These are phyloP conservation scores for Anolis sagrei DNA, from an alignment of 2,113 vertebrate genomes.

Conservation along the genomic window DNA sequence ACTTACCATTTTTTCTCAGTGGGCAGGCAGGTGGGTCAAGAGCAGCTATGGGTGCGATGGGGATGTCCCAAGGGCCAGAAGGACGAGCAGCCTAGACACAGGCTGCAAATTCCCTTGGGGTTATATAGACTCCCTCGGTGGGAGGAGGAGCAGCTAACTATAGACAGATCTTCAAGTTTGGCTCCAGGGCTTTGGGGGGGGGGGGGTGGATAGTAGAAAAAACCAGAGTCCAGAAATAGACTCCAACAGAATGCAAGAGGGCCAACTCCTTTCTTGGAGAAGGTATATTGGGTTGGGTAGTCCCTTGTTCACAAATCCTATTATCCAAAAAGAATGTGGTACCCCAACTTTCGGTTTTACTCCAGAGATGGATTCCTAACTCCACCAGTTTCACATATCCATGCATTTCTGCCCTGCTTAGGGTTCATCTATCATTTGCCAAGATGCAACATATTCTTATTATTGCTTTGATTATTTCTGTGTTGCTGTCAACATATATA, in stretches of 20 bases:
- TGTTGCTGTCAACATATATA: too few species aligned
- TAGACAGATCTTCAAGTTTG: conserved; percentile 64
- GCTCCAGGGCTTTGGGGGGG: conserved; percentile 39
- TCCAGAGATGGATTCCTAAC: too few species aligned
- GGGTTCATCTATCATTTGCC: background rate
- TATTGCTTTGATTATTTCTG: background rate
- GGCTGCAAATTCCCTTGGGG: conserved; percentile 44
- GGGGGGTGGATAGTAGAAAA: background rate
- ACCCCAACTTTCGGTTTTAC: background rate
- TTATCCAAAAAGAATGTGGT: background rate
- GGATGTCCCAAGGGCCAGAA: conserved; percentile 43
- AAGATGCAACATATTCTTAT: background rate
- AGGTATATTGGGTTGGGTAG: background rate
- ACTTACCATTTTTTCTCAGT: conserved; percentile 74
- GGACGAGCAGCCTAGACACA: conserved; percentile 32
- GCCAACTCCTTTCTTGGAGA: conserved; percentile 76
- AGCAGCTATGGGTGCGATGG: conserved; percentile 47
- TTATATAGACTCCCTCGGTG: conserved; percentile 70
- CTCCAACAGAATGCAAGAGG: conserved; percentile 75
- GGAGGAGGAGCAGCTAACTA: conserved; percentile 64
- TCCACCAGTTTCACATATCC: background rate
- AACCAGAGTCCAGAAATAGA: conserved; percentile 41
- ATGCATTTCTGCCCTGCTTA: background rate
- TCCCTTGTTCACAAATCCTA: background rate
- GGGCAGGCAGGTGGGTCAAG: conserved; percentile 32